Conservation (phyloP, 1,140 invertebrate species). For the Plectrocnemia conspersa region DNA sequence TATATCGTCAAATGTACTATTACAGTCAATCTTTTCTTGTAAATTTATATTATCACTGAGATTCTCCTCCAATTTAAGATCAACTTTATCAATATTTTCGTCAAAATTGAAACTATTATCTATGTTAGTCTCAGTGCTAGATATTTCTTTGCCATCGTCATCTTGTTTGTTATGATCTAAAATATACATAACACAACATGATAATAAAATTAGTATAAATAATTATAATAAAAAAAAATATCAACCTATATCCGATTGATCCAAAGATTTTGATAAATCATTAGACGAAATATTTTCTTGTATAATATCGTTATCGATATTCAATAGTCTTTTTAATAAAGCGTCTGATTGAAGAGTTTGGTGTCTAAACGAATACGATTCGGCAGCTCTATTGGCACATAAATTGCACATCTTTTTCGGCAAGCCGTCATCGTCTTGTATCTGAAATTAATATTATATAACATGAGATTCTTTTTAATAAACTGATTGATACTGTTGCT, state of each 20-base stretch:
- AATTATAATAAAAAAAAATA: background rate
- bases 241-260: background rate
- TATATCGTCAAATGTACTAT: too few species aligned
- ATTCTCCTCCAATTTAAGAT: too few species aligned
- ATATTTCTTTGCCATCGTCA: background rate
- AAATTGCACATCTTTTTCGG: conserved; percentile 5
- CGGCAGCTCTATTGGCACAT: conserved; percentile 1
- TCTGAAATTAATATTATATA: conserved; percentile 9
- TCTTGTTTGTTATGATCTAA: background rate
- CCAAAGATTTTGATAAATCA: too few species aligned
- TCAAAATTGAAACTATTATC: too few species aligned
- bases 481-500: background rate
- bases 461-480: background rate
- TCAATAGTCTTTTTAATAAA: background rate
- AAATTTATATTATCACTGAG: too few species aligned
- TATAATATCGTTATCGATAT: background rate
- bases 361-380: conserved; percentile 12
- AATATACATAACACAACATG: background rate
- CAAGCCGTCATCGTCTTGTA: conserved; percentile 11
- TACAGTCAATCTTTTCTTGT: too few species aligned
- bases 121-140: too few species aligned
- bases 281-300: too few species aligned
- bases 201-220: background rate
- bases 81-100: too few species aligned
- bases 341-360: conserved; percentile 14